Conservation (phyloP, 2,113 vertebrate species). For the Holacanthus passer region DNA sequence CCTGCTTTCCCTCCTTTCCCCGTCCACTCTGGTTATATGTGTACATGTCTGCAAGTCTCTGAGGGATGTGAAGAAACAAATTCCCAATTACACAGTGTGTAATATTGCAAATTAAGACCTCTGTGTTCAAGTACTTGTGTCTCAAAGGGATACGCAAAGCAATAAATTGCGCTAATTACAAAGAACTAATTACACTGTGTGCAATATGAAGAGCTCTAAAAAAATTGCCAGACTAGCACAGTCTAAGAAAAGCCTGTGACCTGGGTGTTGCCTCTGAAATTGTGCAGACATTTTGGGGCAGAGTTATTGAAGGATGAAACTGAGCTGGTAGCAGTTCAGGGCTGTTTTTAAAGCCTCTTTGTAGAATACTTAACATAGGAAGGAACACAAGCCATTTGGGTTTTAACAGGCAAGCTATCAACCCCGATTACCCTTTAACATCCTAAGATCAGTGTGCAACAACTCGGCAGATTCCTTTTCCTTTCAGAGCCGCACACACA, state of each 20-base stretch:
- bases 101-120: conserved; percentile 80
- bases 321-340: neutral
- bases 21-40: conserved; percentile 51
- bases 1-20: conserved; percentile 13
- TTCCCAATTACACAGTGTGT: conserved; percentile 75
- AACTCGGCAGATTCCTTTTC: conserved; percentile 29
- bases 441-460: conserved; percentile 51
- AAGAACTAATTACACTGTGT: conserved; percentile 77
- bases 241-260: conserved; percentile 71
- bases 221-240: conserved; percentile 68
- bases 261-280: conserved; percentile 51
- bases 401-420: conserved; percentile 63
- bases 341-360: conserved; percentile 23
- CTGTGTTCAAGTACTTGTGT: conserved; percentile 64
- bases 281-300: conserved; percentile 23
- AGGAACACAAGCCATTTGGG: conserved; percentile 37
- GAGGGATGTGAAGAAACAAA: conserved; percentile 64
- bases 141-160: conserved; percentile 75
- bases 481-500: conserved; percentile 27
- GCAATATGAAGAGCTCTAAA: conserved; percentile 71
- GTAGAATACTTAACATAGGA: conserved; percentile 23
- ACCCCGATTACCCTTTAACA: conserved; percentile 60
- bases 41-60: conserved; percentile 45
- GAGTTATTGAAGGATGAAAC: conserved; percentile 43
- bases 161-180: conserved; percentile 81